phyloP scores from a whole-genome alignment of 2,113 vertebrate genomes.

The Fregata magnificens region DNA sequence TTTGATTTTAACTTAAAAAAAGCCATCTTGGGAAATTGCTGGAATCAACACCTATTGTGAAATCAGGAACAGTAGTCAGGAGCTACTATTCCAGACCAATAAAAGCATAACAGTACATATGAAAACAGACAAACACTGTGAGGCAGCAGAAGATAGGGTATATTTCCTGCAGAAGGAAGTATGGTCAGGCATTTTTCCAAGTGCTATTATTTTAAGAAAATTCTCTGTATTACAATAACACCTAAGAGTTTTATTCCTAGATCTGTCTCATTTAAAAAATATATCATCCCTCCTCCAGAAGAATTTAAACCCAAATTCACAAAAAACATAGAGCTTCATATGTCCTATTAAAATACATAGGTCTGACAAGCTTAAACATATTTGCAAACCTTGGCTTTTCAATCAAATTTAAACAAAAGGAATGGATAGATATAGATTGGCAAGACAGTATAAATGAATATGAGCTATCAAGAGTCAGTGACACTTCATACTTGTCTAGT shows the following conservation, averaged over 20 bases:
- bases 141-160: conserved; percentile 1
- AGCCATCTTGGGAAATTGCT: neutral
- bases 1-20: neutral
- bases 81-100: neutral
- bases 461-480: neutral
- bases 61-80: neutral
- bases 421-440: neutral
- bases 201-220: neutral
- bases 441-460: neutral
- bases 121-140: neutral
- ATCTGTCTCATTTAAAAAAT: neutral
- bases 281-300: neutral
- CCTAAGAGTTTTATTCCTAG: neutral
- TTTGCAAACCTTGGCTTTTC: neutral
- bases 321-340: neutral
- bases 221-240: neutral
- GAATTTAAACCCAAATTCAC: neutral
- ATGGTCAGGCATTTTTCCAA: neutral
- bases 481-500: neutral
- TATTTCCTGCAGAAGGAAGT: neutral
- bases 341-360: neutral
- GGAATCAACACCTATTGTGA: neutral
- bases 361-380: neutral
- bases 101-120: neutral
- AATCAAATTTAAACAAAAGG: neutral